phyloP scores from a whole-genome alignment of 2,113 vertebrate species.

The Siniperca knerii region DNA sequence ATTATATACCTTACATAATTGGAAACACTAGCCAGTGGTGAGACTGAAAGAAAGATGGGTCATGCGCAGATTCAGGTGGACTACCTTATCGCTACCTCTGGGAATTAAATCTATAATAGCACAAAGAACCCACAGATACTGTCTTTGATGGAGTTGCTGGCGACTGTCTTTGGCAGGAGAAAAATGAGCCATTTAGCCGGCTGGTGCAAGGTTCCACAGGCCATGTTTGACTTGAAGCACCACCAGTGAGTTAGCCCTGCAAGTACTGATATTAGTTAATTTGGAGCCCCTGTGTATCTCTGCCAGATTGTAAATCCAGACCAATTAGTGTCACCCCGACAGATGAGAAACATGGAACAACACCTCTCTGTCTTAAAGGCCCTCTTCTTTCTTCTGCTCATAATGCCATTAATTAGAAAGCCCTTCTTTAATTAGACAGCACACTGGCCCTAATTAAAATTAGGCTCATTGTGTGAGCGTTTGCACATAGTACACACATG shows the following conservation, averaged over 20 bases:
- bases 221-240: neutral
- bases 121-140: constrained; percentile 2
- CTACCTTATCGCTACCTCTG: neutral
- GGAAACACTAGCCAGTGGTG: neutral
- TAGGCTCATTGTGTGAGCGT: constrained; percentile 28
- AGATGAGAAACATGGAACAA: constrained; percentile 69
- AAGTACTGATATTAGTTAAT: constrained; percentile 38
- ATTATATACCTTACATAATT: constrained; percentile 14
- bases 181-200: constrained; percentile 23
- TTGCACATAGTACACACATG: neutral
- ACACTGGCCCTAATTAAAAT: constrained; percentile 63
- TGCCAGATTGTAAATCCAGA: constrained; percentile 58
- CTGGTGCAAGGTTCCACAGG: constrained; percentile 13
- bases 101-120: constrained; percentile 12
- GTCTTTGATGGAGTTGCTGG: constrained; percentile 8
- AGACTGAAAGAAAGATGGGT: neutral
- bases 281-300: constrained; percentile 35
- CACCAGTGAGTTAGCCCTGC: constrained; percentile 22
- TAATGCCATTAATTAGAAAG: constrained; percentile 73
- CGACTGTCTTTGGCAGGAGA: constrained; percentile 21
- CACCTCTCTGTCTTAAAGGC: constrained; percentile 62
- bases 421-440: constrained; percentile 68
- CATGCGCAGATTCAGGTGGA: constrained; percentile 6
- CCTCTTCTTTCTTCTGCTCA: constrained; percentile 61
- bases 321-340: constrained; percentile 65